phyloP scores from a whole-genome alignment of 2,113 vertebrate species.

The Chaetodon trifascialis region DNA sequence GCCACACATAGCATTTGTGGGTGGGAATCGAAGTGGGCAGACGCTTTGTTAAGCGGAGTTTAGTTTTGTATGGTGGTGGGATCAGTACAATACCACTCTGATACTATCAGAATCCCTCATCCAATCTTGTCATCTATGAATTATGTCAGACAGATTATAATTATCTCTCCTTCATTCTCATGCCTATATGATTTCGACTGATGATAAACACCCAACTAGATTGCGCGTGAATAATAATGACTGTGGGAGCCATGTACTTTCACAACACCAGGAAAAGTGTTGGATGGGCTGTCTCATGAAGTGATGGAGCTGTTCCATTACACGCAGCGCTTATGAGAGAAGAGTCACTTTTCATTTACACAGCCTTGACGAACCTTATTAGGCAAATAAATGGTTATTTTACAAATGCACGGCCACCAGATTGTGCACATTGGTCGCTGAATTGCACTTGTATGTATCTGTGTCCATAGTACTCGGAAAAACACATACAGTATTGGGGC shows the following conservation, averaged over 20 bases:
- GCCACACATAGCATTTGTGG: neutral
- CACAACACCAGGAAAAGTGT: neutral
- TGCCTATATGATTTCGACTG: neutral
- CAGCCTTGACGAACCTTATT: slow-evolving; percentile 26
- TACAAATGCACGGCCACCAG: slow-evolving; percentile 7
- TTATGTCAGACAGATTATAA: slow-evolving; percentile 5
- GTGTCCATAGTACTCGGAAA: neutral
- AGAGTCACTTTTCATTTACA: slow-evolving; percentile 58
- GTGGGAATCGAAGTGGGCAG: neutral
- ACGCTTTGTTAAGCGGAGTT: neutral
- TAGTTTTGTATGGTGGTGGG: neutral
- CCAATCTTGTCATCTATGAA: slow-evolving; percentile 2
- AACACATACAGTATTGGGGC: neutral
- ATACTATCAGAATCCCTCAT: slow-evolving; percentile 3
- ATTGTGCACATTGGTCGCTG: slow-evolving; percentile 22
- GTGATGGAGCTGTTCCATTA: slow-evolving; percentile 54
- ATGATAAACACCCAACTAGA: slow-evolving; percentile 24
- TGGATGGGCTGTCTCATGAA: slow-evolving; percentile 34
- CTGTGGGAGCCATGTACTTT: neutral
- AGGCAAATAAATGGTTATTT: slow-evolving; percentile 43
- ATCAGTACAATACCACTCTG: neutral
- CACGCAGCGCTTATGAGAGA: slow-evolving; percentile 29
- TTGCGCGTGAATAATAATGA: slow-evolving; percentile 39
- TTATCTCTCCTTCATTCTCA: neutral
- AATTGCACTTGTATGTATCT: slow-evolving; percentile 11